Evolutionary conservation across 2,797 vertebrate species (phyloP).

Genomic region (Saguinus oedipus): DNA sequence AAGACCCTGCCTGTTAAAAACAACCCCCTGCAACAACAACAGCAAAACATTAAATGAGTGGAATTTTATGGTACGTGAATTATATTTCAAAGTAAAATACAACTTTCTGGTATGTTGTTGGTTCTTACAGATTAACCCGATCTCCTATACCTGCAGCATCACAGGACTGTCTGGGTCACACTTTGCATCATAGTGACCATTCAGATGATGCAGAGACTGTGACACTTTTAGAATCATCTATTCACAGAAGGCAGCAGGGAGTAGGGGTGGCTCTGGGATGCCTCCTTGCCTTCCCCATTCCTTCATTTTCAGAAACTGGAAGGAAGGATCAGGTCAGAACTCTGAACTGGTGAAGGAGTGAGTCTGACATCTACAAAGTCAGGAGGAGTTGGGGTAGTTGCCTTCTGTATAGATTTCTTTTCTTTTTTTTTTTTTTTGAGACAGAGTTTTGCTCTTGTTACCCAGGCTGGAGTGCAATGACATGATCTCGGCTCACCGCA

Average conservation of each 20-base stretch:
- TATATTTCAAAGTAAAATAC: background rate
- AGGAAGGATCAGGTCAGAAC: background rate
- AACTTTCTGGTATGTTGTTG: background rate
- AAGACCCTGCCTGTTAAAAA: background rate
- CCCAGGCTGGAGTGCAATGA: no score
- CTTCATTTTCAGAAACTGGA: background rate
- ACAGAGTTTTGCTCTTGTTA: no score
- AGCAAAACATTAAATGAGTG: background rate
- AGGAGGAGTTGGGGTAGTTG: background rate
- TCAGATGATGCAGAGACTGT: background rate
- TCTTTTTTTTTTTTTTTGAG: no score
- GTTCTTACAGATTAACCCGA: background rate
- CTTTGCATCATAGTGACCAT: background rate
- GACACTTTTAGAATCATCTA: background rate
- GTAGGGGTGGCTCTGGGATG: background rate
- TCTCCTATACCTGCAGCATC: background rate
- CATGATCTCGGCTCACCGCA: no score
- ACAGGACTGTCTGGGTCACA: background rate
- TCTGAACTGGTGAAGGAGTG: background rate
- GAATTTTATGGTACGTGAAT: background rate
- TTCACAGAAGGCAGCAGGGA: background rate
- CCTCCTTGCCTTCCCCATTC: background rate
- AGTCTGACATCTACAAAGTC: background rate
- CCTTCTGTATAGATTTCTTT: background rate
- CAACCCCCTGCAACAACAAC: fast-evolving